Evolutionary conservation across 1,140 invertebrate species (phyloP), one percentile per base, ranked within the genome.

Genomic region (Listronotus oregonensis): DNA sequence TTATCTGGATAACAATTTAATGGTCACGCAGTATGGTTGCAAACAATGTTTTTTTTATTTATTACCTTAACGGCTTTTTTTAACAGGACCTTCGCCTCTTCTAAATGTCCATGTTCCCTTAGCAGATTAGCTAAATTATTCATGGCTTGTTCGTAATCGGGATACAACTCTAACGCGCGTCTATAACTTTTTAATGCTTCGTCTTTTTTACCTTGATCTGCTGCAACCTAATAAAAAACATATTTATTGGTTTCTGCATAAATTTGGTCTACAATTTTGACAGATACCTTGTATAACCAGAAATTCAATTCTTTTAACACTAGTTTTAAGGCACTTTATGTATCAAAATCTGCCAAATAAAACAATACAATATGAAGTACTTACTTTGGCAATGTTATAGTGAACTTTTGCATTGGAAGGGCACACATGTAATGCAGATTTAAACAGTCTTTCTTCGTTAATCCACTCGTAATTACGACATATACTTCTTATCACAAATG

Each of bases 51-150:
- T 27, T 3, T 27, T 27, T 3, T 3, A 27, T 27, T 93, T 90
- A 90, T 90, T 14, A 92, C 80, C 58, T 82, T 72, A 8, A 97
- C 80, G 49, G 96, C 94, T 76, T 83, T 84, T 69, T 82, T 81
- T 15, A 98, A 83, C 54, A 94, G 85, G 47, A 78, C 75, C 81
- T 95, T 90, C 17, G 96, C 94, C 79, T 93, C 87, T 14, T 80
- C 62, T 54, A 87, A 85, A 42, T 90, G 78, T 14, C 89, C 88
- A 64, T 86, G 81, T 74, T 95, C 90, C 75, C 95, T 91, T 31
- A 96, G 82, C 56, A 98, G 84, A 82, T 98, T 98, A 0, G 92
- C 96, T 44, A 98, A 85, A 82, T 99, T 99, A 79, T 98, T 99
- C 87, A 98, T 92, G 0, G 96, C 96, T 81, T 97, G 94, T 80